Evolutionary conservation across 2,797 vertebrate species (phyloP).

Genomic region (Sciaenops ocellatus): DNA sequence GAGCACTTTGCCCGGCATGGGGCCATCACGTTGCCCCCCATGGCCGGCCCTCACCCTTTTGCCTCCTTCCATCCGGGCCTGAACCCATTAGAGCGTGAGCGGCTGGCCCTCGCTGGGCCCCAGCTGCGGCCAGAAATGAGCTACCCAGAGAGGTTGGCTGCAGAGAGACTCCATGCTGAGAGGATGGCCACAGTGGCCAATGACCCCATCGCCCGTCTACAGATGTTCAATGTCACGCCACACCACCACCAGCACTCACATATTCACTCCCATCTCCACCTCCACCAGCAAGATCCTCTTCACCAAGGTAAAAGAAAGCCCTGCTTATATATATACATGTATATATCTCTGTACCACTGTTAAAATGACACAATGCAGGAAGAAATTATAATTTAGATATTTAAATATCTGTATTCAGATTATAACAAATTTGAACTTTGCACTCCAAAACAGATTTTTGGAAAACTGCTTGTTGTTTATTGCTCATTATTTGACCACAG

Average conservation of each 20-base stretch:
- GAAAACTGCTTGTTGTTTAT: not conserved
- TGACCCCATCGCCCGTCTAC: conserved; percentile 96
- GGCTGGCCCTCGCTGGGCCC: conserved; percentile 94
- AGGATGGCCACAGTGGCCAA: conserved; percentile 97
- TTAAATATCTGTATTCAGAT: no score
- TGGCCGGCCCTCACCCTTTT: conserved; percentile 95
- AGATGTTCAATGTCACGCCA: conserved; percentile 99
- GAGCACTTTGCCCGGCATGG: conserved; percentile 99
- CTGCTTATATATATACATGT: conserved; percentile 33
- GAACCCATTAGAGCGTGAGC: conserved; percentile 96
- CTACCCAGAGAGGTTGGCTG: conserved; percentile 96
- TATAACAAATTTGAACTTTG: not conserved
- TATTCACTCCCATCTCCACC: conserved; percentile 99
- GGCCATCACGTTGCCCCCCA: conserved; percentile 92
- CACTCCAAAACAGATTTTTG: not conserved
- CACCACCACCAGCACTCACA: conserved; percentile 99
- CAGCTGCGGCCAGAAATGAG: conserved; percentile 97
- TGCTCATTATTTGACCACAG: not conserved
- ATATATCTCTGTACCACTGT: not conserved
- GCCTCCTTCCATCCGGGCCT: conserved; percentile 96
- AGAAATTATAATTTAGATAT: not conserved
- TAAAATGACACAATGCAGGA: not conserved
- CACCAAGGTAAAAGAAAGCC: conserved; percentile 93
- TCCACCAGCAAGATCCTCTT: conserved; percentile 98
- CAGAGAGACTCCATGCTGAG: conserved; percentile 96